Evolutionary conservation across 1,140 invertebrate species (phyloP).

Genomic region (Anthonomus grandis): DNA sequence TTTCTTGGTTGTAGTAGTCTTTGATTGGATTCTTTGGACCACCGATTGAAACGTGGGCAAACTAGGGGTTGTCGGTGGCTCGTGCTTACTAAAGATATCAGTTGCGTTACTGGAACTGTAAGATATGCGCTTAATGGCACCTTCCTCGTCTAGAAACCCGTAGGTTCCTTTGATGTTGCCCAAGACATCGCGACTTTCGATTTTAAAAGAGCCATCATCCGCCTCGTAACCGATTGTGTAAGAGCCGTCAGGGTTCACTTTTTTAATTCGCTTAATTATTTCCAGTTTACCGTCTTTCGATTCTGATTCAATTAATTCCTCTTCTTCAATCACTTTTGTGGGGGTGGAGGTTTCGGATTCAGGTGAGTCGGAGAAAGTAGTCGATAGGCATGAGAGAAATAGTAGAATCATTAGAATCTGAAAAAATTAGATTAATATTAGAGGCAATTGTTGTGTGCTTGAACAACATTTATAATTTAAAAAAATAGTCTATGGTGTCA

Average conservation of each 20-base stretch:
- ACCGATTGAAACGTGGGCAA: constrained; percentile 43
- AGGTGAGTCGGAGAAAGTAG: no score
- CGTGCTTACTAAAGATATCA: constrained; percentile 54
- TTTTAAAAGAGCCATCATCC: constrained; percentile 79
- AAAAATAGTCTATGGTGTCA: no score
- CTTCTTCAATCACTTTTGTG: constrained; percentile 32
- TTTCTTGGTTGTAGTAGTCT: constrained; percentile 48
- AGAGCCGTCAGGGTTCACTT: constrained; percentile 77
- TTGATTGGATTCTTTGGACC: constrained; percentile 48
- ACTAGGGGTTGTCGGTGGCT: constrained; percentile 36
- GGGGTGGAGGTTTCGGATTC: no score
- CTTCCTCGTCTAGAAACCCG: constrained; percentile 76
- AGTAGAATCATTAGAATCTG: no score
- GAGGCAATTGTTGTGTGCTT: no score
- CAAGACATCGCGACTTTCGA: constrained; percentile 74
- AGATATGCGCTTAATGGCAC: constrained; percentile 79
- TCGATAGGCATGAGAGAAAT: no score
- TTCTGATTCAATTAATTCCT: constrained; percentile 55
- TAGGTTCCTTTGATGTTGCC: constrained; percentile 85
- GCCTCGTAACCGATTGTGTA: constrained; percentile 84
- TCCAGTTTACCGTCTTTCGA: constrained; percentile 57
- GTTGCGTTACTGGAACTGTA: constrained; percentile 63
- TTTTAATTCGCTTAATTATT: constrained; percentile 73
- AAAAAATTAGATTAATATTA: no score
- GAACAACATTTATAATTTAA: no score